Evolutionary conservation across 2,888 invertebrate species (phyloP).

Genomic region (Candidula unifasciata): DNA sequence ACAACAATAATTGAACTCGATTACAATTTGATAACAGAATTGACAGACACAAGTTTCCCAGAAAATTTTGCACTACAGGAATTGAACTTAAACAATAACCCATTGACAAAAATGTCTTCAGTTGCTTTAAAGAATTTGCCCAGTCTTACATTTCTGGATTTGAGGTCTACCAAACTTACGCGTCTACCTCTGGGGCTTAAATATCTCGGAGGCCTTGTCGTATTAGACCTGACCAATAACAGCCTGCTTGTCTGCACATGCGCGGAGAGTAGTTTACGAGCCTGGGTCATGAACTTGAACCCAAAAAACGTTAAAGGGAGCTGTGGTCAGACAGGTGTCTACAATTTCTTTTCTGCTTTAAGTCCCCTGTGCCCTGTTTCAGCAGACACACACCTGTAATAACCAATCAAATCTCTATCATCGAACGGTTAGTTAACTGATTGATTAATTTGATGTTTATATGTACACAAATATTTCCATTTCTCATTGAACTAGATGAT

Average conservation of each 20-base stretch:
- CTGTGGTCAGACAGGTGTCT: background rate
- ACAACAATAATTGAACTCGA: background rate
- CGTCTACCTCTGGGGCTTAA: background rate
- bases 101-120: background rate
- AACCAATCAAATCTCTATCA: no score
- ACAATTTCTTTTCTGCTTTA: background rate
- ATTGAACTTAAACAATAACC: constrained; percentile 3
- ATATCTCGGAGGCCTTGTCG: background rate
- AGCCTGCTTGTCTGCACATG: background rate
- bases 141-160: background rate
- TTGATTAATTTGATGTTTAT: no score
- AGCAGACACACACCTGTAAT: no score
- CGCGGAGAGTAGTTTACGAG: background rate
- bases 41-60: constrained; percentile 8
- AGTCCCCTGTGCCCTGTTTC: no score
- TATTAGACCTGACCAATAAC: background rate
- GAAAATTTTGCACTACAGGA: background rate
- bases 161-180: background rate
- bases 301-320: background rate
- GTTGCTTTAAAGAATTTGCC: background rate
- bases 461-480: no score
- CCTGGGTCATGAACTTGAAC: background rate
- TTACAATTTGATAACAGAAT: background rate
- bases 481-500: no score
- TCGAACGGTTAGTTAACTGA: no score